Evolutionary conservation across 2,888 invertebrate species (phyloP).

Genomic region (Tridacna gigas): DNA sequence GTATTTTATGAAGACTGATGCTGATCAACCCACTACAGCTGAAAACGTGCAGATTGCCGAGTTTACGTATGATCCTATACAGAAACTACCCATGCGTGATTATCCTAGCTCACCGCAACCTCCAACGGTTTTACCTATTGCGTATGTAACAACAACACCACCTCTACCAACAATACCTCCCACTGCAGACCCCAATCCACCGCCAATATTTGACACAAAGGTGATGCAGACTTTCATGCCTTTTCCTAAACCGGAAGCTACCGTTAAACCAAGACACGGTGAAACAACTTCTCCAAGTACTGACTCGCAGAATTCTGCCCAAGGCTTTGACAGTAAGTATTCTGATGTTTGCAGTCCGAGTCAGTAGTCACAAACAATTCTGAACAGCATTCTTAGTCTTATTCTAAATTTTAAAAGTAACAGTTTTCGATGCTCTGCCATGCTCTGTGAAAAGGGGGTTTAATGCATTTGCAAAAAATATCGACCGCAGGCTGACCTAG

Average conservation of each 20-base stretch:
- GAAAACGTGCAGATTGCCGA: not conserved
- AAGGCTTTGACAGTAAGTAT: constrained; percentile 9
- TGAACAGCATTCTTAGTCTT: too few relatives aligned
- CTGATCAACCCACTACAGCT: not conserved
- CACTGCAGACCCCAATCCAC: constrained; percentile 58
- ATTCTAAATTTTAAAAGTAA: too few relatives aligned
- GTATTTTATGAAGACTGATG: constrained; percentile 7
- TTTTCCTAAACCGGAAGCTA: constrained; percentile 46
- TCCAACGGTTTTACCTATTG: not conserved
- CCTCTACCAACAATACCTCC: constrained; percentile 34
- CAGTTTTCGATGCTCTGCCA: too few relatives aligned
- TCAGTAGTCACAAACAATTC: too few relatives aligned
- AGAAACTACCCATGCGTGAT: not conserved
- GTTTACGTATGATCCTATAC: not conserved
- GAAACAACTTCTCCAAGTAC: not conserved
- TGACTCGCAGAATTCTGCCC: too few relatives aligned
- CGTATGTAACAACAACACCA: constrained; percentile 30
- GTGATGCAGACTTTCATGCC: constrained; percentile 60
- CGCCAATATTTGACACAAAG: constrained; percentile 58
- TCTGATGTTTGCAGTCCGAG: too few relatives aligned
- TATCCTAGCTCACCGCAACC: not conserved
- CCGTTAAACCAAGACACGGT: constrained; percentile 22
- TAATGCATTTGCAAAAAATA: too few relatives aligned
- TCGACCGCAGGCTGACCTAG: too few relatives aligned
- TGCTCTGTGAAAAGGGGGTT: too few relatives aligned